Evolutionary conservation across 2,888 invertebrate species (phyloP).

Genomic region (Griposia aprilina): DNA sequence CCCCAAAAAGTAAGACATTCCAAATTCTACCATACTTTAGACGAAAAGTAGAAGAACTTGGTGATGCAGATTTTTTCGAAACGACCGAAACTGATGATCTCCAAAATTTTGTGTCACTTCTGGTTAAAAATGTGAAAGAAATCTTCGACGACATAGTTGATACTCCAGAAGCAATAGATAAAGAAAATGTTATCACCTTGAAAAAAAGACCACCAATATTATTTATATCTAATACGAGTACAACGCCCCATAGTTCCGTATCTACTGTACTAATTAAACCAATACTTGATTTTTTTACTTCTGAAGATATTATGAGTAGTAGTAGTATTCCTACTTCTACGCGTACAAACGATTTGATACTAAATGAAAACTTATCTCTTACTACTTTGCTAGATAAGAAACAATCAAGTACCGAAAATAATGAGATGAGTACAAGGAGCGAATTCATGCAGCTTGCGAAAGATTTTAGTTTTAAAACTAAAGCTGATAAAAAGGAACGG

Average conservation of each 20-base stretch:
- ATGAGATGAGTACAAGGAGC: conserved; percentile 55
- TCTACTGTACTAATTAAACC: conserved; percentile 42
- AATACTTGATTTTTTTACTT: conserved; percentile 29
- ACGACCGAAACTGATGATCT: conserved; percentile 65
- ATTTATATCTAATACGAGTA: conserved; percentile 43
- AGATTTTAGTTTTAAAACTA: conserved; percentile 64
- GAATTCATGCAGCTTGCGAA: conserved; percentile 66
- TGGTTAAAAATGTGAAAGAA: conserved; percentile 80
- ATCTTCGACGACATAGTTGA: conserved; percentile 75
- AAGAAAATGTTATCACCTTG: neutral
- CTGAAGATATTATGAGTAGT: conserved; percentile 58
- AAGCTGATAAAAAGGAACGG: conserved; percentile 61
- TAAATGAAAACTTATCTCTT: conserved; percentile 69
- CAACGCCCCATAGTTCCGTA: conserved; percentile 25
- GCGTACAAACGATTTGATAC: conserved; percentile 53
- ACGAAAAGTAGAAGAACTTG: conserved; percentile 76
- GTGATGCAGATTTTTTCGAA: conserved; percentile 62
- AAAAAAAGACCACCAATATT: conserved; percentile 11
- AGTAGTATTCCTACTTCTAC: conserved; percentile 52
- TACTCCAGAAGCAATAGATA: conserved; percentile 39
- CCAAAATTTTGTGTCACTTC: conserved; percentile 76
- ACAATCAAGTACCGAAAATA: conserved; percentile 50
- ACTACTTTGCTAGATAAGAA: conserved; percentile 65
- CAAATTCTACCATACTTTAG: conserved; percentile 75
- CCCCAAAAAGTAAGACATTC: conserved; percentile 69